Evolutionary conservation across 2,113 vertebrate genomes (phyloP).

Genomic region (Cottus gobio): DNA sequence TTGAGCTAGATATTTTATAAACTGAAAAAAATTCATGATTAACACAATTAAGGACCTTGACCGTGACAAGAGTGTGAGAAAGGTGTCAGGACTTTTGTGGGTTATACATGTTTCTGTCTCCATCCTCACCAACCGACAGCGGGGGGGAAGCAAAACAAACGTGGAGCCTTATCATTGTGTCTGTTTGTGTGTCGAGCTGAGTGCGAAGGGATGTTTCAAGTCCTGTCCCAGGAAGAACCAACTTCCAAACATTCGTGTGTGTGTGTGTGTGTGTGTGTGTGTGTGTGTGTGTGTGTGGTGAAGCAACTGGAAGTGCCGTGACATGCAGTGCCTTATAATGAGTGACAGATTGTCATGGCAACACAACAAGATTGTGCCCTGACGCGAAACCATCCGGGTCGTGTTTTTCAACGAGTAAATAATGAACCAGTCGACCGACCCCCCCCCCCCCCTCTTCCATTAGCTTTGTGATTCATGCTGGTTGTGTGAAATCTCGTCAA

Average conservation of each 20-base stretch:
- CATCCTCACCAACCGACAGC: background rate
- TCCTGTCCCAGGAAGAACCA: constrained; percentile 68
- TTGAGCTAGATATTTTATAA: too few species aligned
- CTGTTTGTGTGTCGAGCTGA: constrained; percentile 36
- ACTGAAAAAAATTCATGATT: background rate
- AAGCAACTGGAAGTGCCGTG: constrained; percentile 30
- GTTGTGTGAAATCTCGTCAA: constrained; percentile 58
- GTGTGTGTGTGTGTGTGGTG: constrained; percentile 23
- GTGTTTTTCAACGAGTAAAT: constrained; percentile 61
- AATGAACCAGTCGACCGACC: constrained; percentile 28
- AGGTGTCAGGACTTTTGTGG: constrained; percentile 7
- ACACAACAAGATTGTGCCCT: constrained; percentile 50
- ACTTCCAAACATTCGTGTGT: constrained; percentile 60
- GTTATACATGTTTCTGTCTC: background rate
- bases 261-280: constrained; percentile 20
- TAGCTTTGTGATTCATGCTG: constrained; percentile 55
- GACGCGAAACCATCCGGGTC: constrained; percentile 48
- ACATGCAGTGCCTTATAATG: constrained; percentile 52
- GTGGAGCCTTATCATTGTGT: constrained; percentile 35
- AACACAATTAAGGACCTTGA: background rate
- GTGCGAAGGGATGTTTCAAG: constrained; percentile 59
- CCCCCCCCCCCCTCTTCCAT: background rate
- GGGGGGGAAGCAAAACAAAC: constrained; percentile 37
- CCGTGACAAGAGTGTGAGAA: background rate
- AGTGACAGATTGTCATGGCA: constrained; percentile 68